phyloP scores from a whole-genome alignment of 2,113 vertebrate species.

The Tyrannus savana region DNA sequence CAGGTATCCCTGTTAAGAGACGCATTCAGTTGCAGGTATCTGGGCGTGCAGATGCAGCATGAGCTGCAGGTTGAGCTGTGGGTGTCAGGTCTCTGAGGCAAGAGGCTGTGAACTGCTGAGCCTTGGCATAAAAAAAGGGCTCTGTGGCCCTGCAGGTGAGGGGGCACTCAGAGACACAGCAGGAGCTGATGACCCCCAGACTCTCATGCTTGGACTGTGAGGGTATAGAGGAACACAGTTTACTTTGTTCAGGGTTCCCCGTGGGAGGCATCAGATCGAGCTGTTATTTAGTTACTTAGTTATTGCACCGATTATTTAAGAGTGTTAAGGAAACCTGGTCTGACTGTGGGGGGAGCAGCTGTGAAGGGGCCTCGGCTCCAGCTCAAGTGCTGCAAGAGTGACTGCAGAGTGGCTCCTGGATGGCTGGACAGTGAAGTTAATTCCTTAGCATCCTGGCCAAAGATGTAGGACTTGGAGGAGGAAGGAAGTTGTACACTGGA shows the following conservation, averaged over 20 bases:
- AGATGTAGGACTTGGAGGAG: neutral
- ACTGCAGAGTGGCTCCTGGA: neutral
- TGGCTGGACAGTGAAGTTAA: neutral
- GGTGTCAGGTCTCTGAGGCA: neutral
- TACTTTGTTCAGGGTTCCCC: neutral
- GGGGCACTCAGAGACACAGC: neutral
- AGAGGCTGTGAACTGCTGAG: neutral
- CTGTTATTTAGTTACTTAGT: neutral
- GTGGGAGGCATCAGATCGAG: fast-evolving
- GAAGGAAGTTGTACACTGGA: too few relatives aligned
- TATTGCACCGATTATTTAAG: neutral
- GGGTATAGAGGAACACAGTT: neutral
- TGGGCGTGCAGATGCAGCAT: neutral
- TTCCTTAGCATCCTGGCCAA: neutral
- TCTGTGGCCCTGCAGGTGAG: neutral
- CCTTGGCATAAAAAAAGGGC: neutral
- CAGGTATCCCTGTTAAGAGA: fast-evolving
- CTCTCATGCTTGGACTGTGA: too few relatives aligned
- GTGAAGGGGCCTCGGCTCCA: fast-evolving
- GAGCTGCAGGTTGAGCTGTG: neutral
- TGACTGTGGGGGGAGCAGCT: neutral
- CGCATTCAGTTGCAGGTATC: neutral
- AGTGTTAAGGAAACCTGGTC: neutral
- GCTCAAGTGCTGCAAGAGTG: too few relatives aligned
- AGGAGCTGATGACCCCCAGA: neutral